A percentile compares a stretch with the other conserved stretches of the same genome.
phyloP scores from a whole-genome alignment of 2,797 vertebrate genomes.

The Mallotus villosus region DNA sequence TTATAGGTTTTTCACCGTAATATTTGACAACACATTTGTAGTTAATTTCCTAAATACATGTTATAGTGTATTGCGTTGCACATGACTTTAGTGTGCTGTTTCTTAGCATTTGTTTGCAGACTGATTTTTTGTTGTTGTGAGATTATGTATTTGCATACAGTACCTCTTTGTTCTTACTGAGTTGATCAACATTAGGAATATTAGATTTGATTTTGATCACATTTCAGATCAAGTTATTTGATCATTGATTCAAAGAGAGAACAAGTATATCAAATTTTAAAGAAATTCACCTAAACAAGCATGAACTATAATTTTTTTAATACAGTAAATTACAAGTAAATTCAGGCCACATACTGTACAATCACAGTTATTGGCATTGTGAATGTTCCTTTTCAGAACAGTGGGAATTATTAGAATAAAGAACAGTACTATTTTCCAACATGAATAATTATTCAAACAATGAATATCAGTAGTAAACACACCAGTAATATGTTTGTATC shows the following conservation, averaged over 20 bases:
- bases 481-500: no score
- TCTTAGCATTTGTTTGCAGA: slow-evolving; percentile 23
- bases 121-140: slow-evolving; percentile 32
- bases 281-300: no score
- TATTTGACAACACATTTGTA: slow-evolving; percentile 42
- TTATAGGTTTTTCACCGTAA: slow-evolving; percentile 41
- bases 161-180: slow-evolving; percentile 15
- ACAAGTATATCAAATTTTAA: no score
- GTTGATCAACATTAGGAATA: background rate
- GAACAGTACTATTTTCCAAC: slow-evolving; percentile 28
- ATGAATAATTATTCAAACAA: slow-evolving; percentile 37
- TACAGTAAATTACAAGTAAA: no score
- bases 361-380: slow-evolving; percentile 10
- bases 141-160: background rate
- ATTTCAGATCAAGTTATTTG: no score
- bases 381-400: slow-evolving; percentile 17
- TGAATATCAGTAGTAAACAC: no score
- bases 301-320: no score
- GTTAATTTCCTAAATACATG: background rate
- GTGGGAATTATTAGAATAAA: slow-evolving; percentile 26
- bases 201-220: no score
- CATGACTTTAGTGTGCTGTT: slow-evolving; percentile 22
- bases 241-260: no score
- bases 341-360: no score
- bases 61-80: slow-evolving; percentile 24